Percentiles rank a stretch among this genome's conserved stretches.
phyloP scores from a whole-genome alignment of 1,140 invertebrate genomes.

The Hesperophylax magnus region DNA sequence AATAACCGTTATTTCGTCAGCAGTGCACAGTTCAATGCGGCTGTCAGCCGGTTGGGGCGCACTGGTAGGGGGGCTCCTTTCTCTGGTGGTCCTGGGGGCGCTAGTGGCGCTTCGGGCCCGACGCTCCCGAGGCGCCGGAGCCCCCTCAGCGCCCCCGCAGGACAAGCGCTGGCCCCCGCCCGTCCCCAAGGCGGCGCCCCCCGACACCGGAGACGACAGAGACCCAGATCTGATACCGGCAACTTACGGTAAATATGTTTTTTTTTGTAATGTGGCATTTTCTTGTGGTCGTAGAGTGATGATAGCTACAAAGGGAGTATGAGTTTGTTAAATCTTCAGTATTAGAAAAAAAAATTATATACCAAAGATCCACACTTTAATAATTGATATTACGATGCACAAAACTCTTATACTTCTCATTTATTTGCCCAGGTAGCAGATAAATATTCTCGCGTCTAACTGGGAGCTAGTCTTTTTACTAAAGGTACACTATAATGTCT shows the following conservation, averaged over 20 bases:
- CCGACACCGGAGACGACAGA: constrained; percentile 60
- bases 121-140: constrained; percentile 9
- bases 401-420: too few relatives aligned
- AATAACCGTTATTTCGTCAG: constrained; percentile 8
- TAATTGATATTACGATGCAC: too few relatives aligned
- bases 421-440: too few relatives aligned
- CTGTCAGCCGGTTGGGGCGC: constrained; percentile 44
- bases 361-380: too few relatives aligned
- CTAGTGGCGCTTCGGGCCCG: constrained; percentile 3
- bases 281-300: background rate
- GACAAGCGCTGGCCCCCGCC: constrained; percentile 35
- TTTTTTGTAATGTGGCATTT: background rate
- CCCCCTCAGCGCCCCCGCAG: background rate
- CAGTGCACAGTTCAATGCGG: constrained; percentile 28
- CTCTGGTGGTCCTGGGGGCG: constrained; percentile 34
- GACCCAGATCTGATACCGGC: constrained; percentile 83
- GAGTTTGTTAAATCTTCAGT: background rate
- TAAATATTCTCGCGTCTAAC: too few relatives aligned
- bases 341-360: too few relatives aligned
- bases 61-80: constrained; percentile 47
- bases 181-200: background rate
- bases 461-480: too few relatives aligned
- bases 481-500: too few relatives aligned
- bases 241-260: constrained; percentile 78
- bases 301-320: background rate